Base-by-base conservation (phyloP, 2,888 invertebrate species). In the Drosophila villosipedis region DNA sequence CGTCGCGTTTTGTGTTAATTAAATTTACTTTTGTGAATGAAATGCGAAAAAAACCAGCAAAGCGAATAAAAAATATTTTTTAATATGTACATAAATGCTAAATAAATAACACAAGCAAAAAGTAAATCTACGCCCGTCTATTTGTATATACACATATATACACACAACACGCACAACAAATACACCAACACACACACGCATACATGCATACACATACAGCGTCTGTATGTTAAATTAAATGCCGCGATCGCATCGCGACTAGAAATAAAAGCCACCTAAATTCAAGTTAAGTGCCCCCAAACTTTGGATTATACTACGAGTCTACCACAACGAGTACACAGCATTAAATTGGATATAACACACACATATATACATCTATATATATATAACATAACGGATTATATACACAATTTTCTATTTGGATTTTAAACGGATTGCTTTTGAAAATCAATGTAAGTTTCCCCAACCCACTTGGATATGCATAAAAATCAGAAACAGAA, bases 361-460 rank as follows among this genome's bases (percentile, higher is more conserved):
- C 47, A 47, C 47, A 47, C 22, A 65, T 33, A 30, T 28, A 33
- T 31, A 37, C 25, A 53, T 31, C 30, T 30, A 30, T 7, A 30
- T 30, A 30, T 33, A 33, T 19, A 60, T 50, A 61, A 47, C 30
- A 41, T 52, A 31, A 61, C 47, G 58, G 39, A 58, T 55, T 52
- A 58, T 49, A 55, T 53, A 62, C 53, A 52, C 53, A 53, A 50
- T 59, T 49, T 43, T 54, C 43, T n/a, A 53, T 57, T 63, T 78
- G 85, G 76, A 82, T 70, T 77, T 61, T 31, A 30, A 54, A 58
- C 66, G 91, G 92, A 92, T 93, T 92, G 92, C 92, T 92, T 92
- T 92, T 91, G 83, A 91, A 90, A 92, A 91, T 82, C 89, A 91
- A 92, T 90, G 92, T 93, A 92, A 93, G 92, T 92, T 92, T 78